A percentile compares a stretch with the other conserved stretches of the same genome.
These are phyloP conservation scores for Amphibalanus amphitrite DNA, from an alignment of 1,140 invertebrate species.

Conservation along the genomic window DNA sequence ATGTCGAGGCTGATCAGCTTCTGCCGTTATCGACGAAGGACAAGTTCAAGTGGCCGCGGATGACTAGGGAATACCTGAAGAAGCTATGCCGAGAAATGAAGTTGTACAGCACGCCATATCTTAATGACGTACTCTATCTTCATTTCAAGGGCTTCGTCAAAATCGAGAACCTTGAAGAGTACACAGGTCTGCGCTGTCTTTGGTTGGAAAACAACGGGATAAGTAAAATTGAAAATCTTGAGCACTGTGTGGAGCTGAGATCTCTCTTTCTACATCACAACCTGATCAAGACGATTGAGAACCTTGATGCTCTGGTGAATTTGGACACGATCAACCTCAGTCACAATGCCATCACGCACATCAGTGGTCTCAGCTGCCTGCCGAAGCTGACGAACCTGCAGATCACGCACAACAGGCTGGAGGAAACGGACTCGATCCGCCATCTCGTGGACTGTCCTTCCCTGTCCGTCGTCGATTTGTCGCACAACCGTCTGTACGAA, in stretches of 20 bases:
- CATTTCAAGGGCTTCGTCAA: conserved; percentile 74
- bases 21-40: background rate
- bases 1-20: background rate
- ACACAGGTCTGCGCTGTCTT: conserved; percentile 74
- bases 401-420: conserved; percentile 65
- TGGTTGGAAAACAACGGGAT: conserved; percentile 91
- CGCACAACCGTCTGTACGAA: conserved; percentile 68
- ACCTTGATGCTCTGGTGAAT: conserved; percentile 49
- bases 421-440: conserved; percentile 45
- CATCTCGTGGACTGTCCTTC: conserved; percentile 48
- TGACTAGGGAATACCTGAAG: conserved; percentile 32
- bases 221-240: conserved; percentile 60
- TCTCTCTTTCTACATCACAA: conserved; percentile 78
- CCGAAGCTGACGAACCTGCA: conserved; percentile 59
- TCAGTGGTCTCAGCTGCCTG: conserved; percentile 63
- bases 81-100: conserved; percentile 70
- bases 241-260: conserved; percentile 47
- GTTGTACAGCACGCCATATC: conserved; percentile 64
- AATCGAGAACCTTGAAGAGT: conserved; percentile 86
- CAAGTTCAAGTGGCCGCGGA: conserved; percentile 14
- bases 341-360: conserved; percentile 59
- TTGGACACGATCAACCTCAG: conserved; percentile 74
- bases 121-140: conserved; percentile 88
- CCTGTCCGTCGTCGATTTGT: conserved; percentile 66
- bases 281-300: conserved; percentile 61